Evolutionary conservation across 2,113 vertebrate species (phyloP).

Genomic region (Tringa solitaria): DNA sequence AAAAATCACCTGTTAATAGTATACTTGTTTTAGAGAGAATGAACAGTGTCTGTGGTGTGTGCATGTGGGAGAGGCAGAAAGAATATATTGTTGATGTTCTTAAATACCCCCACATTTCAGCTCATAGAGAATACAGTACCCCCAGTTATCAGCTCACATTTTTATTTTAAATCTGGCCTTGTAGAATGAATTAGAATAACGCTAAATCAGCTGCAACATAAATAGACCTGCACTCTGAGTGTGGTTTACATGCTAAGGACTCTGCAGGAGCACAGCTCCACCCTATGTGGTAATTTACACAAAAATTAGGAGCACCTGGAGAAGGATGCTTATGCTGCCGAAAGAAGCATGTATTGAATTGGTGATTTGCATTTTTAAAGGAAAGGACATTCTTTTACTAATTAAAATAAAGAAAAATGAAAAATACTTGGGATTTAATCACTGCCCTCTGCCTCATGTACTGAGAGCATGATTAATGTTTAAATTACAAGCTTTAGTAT

Average conservation of each 20-base stretch:
- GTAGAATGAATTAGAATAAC: neutral
- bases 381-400: neutral
- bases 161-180: slow-evolving; percentile 5
- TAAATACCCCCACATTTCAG: neutral
- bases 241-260: slow-evolving; percentile 40
- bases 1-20: slow-evolving; percentile 28
- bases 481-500: slow-evolving; percentile 10
- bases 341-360: neutral
- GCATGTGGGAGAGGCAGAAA: neutral
- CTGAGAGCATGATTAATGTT: slow-evolving; percentile 22
- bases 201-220: slow-evolving; percentile 34
- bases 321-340: slow-evolving; percentile 21
- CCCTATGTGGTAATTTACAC: neutral
- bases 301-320: slow-evolving; percentile 18
- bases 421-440: slow-evolving; percentile 35
- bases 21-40: neutral
- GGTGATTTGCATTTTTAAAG: slow-evolving; percentile 1
- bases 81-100: neutral
- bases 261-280: neutral
- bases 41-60: neutral
- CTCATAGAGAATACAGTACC: neutral
- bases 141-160: neutral
- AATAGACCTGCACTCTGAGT: slow-evolving; percentile 7
- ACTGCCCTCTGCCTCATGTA: neutral
- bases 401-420: slow-evolving; percentile 35